Base-by-base conservation (phyloP, 2,888 invertebrate species). In the Apamea anceps region DNA sequence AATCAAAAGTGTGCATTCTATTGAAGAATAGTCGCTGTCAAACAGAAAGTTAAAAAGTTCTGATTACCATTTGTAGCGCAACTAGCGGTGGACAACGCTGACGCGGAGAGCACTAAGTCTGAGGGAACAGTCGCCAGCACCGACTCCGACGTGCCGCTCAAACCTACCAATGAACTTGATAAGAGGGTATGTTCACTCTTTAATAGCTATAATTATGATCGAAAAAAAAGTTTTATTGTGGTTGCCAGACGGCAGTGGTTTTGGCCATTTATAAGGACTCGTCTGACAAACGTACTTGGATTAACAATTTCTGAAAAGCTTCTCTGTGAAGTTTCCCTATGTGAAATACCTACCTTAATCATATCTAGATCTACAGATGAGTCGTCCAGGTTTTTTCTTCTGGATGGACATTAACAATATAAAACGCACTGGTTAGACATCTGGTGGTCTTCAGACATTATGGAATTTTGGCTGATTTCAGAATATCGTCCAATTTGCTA, bases 41-140 rank as follows among this genome's bases (percentile, higher is more conserved):
- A 2, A 25, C 13, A 15, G 12, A 54, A 37, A 13, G 15, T 28
- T 5, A 63, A 57, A 71, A 54, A 32, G 3, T 54, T 37, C 0
- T 45, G 15, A n/a, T 67, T 25, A 45, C 32, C 42, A n/a, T 25
- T 81, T 70, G 0, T 89, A 95, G 95, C 91, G n/a, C 93, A 93
- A 77, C 93, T 95, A 80, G 94, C 92, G 71, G 89, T 90, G n/a
- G 96, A 96, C 91, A 94, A 98, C 84, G 98, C 97, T 45, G 98
- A 98, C 92, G 98, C 98, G 72, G 98, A 98, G 93, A 98, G 98
- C 97, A 98, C 98, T 32, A 97, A 98, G 88, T 96, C 96, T 0
- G 96, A 93, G 42, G 95, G 91, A 54, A 95, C 96, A 3, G 98
- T 97, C 71, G 98, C 97, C 94, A 98, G 98, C 88, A 98, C 98